phyloP scores from a whole-genome alignment of 2,113 vertebrate species.

The Azemiops feae region DNA sequence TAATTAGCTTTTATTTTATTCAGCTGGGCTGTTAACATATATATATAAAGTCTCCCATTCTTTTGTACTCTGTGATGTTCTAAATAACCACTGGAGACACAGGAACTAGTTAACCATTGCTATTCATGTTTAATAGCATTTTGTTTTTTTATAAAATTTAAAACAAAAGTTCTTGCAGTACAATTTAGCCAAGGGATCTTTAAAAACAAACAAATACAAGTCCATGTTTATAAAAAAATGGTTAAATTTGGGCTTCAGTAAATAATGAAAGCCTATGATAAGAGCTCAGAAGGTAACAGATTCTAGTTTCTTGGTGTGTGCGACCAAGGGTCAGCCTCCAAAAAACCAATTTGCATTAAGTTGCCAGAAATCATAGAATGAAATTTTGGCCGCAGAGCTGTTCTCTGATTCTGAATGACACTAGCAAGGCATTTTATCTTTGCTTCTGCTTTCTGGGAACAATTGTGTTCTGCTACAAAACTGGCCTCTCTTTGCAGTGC shows the following conservation, averaged over 20 bases:
- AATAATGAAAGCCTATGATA: neutral
- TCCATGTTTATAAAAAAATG: neutral
- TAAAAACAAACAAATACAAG: neutral
- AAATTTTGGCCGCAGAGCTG: neutral
- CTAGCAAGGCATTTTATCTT: neutral
- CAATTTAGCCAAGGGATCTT: conserved; percentile 38
- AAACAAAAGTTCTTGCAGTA: conserved; percentile 29
- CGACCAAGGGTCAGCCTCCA: neutral
- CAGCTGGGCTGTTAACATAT: conserved; percentile 49
- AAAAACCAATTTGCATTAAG: neutral
- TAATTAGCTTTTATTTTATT: conserved; percentile 78
- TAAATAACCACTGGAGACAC: conserved; percentile 66
- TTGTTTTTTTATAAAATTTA: conserved; percentile 6
- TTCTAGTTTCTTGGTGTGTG: neutral
- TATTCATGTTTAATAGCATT: conserved; percentile 48
- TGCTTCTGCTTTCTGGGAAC: neutral
- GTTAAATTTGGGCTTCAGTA: neutral
- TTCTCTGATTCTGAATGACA: neutral
- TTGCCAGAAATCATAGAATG: neutral
- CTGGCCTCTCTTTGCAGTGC: neutral
- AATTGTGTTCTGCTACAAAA: neutral
- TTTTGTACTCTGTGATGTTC: conserved; percentile 69
- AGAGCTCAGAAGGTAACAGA: neutral
- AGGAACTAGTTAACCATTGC: conserved; percentile 68
- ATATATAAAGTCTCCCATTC: conserved; percentile 67